These are phyloP conservation scores for Myotis findleyi DNA, from an alignment of 2,797 vertebrate genomes.

Conservation along the genomic window DNA sequence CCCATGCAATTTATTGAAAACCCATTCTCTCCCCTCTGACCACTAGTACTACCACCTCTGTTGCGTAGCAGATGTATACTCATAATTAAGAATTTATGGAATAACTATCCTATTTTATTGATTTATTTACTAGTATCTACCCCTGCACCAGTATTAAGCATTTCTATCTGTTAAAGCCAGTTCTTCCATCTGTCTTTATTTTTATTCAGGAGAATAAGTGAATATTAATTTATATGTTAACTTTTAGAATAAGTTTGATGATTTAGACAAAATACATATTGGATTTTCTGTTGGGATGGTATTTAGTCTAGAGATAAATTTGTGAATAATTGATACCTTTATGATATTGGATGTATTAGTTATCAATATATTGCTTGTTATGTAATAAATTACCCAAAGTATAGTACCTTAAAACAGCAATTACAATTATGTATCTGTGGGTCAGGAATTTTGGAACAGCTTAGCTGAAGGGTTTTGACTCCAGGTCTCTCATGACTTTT, in stretches of 20 bases:
- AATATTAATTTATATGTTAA: background rate
- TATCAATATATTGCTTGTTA: background rate
- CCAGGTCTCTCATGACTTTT: background rate
- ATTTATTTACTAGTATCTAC: background rate
- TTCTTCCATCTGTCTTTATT: background rate
- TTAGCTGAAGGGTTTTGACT: background rate
- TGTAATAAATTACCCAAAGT: background rate
- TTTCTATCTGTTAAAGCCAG: background rate
- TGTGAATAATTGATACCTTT: background rate
- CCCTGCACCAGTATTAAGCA: background rate
- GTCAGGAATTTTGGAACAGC: background rate
- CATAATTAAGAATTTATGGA: background rate
- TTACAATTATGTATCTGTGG: background rate
- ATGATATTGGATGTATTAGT: background rate
- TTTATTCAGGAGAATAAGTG: background rate
- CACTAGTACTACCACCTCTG: background rate
- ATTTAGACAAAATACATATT: background rate
- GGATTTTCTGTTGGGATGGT: background rate
- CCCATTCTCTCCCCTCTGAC: background rate
- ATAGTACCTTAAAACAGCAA: background rate
- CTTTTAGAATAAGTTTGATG: background rate
- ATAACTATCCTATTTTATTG: background rate
- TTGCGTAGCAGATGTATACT: background rate
- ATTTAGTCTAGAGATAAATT: background rate
- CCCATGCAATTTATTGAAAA: background rate